Evolutionary conservation across 2,113 vertebrate genomes (phyloP).

Genomic region (Ifrita kowaldi): DNA sequence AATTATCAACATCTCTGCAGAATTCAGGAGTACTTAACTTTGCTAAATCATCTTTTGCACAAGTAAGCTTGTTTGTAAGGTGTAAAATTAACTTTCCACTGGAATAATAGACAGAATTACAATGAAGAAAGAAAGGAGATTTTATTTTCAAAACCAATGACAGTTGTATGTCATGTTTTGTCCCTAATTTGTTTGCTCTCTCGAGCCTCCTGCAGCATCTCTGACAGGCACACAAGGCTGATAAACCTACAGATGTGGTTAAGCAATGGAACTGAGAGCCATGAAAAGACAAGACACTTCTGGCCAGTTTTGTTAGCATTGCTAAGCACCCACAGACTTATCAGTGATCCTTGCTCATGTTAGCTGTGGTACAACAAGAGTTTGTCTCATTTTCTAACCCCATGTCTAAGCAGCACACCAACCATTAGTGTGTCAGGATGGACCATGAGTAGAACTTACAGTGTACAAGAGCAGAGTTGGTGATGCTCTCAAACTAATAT

Average conservation of each 20-base stretch:
- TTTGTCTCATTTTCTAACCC: background rate
- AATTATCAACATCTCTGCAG: background rate
- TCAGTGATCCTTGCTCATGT: background rate
- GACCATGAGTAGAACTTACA: background rate
- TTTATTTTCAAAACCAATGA: background rate
- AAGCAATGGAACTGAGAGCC: background rate
- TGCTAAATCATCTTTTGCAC: background rate
- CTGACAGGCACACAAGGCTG: background rate
- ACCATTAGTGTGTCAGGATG: background rate
- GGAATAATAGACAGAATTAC: background rate
- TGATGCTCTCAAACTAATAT: background rate
- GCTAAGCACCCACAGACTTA: background rate
- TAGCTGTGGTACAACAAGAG: background rate
- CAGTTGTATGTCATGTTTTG: background rate
- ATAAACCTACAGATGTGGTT: background rate
- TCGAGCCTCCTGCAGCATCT: background rate
- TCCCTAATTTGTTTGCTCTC: background rate
- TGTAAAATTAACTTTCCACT: background rate
- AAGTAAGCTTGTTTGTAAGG: background rate
- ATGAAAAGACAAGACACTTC: background rate
- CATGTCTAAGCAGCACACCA: accelerated
- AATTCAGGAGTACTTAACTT: background rate
- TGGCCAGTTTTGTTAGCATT: background rate
- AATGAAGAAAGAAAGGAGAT: background rate
- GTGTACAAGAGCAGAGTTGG: background rate